These are phyloP conservation scores for Tachuris rubrigastra DNA, from an alignment of 2,113 vertebrate genomes.

Conservation along the genomic window DNA sequence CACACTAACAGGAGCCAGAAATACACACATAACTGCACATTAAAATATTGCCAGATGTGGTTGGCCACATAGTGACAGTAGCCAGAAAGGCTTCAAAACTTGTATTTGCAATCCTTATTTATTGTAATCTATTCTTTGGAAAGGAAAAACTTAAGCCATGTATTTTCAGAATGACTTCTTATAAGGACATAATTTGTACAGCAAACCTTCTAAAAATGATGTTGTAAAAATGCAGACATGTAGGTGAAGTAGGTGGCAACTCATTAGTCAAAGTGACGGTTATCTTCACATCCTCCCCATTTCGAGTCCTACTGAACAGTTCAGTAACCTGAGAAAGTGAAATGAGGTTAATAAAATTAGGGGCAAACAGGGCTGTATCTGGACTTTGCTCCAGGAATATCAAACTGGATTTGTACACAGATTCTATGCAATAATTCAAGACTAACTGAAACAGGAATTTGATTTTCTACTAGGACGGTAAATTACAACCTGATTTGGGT, in stretches of 20 bases:
- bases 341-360: not conserved
- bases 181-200: not conserved
- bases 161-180: not conserved
- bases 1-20: not conserved
- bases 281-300: constrained; percentile 85
- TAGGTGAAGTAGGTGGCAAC: constrained; percentile 88
- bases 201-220: constrained; percentile 90
- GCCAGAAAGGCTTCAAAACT: not conserved
- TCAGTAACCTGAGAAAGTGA: constrained; percentile 80
- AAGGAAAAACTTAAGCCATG: not conserved
- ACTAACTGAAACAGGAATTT: not conserved
- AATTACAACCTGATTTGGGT: not conserved
- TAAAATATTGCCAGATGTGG: not conserved
- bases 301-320: constrained; percentile 82
- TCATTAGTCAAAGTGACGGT: constrained; percentile 89
- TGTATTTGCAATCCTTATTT: not conserved
- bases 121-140: not conserved
- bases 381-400: not conserved
- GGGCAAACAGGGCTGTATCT: not conserved
- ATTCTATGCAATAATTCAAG: not conserved
- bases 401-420: not conserved
- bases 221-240: constrained; percentile 94
- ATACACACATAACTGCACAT: not conserved
- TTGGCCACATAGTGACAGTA: accelerated
- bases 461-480: not conserved